A percentile compares a stretch with the other conserved stretches of the same genome.
phyloP scores from a whole-genome alignment of 2,888 invertebrate species.

The Pandemis cinnamomeana region DNA sequence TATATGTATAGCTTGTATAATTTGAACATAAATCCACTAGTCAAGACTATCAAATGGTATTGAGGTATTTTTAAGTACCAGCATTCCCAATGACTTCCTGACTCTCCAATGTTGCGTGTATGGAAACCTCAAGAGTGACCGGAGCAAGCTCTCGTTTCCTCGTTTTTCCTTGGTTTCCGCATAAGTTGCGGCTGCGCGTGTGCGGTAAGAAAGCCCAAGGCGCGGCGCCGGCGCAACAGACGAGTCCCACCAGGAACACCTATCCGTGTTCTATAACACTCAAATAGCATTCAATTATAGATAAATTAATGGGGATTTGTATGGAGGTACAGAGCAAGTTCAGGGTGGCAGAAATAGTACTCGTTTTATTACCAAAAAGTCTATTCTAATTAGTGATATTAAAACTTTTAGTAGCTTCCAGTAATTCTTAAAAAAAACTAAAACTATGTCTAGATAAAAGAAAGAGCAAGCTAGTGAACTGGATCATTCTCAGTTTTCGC shows the following conservation, averaged over 20 bases:
- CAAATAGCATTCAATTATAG: neutral
- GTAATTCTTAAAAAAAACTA: neutral
- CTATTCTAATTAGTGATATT: too few relatives aligned
- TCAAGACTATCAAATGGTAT: too few relatives aligned
- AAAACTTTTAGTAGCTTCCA: too few relatives aligned
- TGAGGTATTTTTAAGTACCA: neutral
- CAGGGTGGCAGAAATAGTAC: too few relatives aligned
- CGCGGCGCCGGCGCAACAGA: neutral
- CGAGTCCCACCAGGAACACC: neutral
- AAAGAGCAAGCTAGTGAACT: neutral
- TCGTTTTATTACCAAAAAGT: too few relatives aligned
- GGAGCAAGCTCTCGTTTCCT: slow-evolving; percentile 7
- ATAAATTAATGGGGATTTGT: neutral
- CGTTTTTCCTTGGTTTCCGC: slow-evolving; percentile 16
- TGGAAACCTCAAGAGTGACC: slow-evolving; percentile 7
- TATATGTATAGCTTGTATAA: too few relatives aligned
- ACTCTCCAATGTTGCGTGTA: neutral
- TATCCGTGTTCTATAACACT: slow-evolving; percentile 6
- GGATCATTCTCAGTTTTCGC: neutral
- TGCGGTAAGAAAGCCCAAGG: neutral
- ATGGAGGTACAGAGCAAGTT: too few relatives aligned
- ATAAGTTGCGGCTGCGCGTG: slow-evolving; percentile 7
- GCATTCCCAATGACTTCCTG: neutral
- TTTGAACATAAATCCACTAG: too few relatives aligned
- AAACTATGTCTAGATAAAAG: neutral